phyloP scores from a whole-genome alignment of 2,888 invertebrate genomes.

The Aricia artaxerxes region DNA sequence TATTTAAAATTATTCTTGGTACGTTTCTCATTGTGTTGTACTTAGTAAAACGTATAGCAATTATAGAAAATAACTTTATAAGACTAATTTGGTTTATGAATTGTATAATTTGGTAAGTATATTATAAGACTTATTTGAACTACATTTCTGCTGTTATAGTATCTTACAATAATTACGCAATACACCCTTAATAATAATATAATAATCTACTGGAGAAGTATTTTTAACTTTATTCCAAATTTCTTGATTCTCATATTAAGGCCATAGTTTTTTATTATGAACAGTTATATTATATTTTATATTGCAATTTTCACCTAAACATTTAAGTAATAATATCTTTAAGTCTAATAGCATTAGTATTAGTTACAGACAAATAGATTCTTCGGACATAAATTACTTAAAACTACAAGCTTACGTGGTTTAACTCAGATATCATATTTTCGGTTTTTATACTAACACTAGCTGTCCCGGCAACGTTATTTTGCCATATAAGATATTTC shows the following conservation, averaged over 20 bases:
- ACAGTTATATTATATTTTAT: neutral
- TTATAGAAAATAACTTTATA: neutral
- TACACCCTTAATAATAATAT: neutral
- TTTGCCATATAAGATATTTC: too few species aligned
- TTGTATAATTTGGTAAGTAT: neutral
- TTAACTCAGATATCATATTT: neutral
- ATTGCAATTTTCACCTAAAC: neutral
- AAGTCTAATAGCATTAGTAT: neutral
- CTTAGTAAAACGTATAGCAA: neutral
- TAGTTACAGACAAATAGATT: neutral
- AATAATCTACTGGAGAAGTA: neutral
- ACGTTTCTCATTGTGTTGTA: neutral
- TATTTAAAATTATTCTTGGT: neutral
- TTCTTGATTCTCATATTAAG: neutral
- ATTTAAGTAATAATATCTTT: neutral
- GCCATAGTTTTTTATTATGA: neutral
- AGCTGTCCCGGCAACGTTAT: too few species aligned
- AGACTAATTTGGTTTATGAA: neutral
- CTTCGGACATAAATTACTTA: slow-evolving; percentile 16
- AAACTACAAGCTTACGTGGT: neutral
- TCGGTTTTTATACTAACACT: neutral
- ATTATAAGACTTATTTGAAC: too few species aligned
- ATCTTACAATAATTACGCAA: too few species aligned
- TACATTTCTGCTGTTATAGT: too few species aligned
- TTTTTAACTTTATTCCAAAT: neutral